phyloP scores from a whole-genome alignment of 2,797 vertebrate species.

The Psittacula derbiana region DNA sequence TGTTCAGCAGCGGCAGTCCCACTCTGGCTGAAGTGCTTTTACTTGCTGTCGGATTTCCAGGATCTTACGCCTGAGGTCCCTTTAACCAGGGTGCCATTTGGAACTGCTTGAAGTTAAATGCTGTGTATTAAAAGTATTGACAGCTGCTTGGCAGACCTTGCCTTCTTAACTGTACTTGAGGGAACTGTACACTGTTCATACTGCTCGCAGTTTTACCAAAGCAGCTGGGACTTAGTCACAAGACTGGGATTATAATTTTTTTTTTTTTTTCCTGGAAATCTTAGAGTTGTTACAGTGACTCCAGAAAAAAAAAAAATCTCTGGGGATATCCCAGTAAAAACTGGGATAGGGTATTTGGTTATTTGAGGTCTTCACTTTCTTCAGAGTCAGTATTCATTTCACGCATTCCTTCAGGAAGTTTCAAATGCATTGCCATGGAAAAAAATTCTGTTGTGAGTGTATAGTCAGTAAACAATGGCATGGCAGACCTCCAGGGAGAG shows the following conservation, averaged over 20 bases:
- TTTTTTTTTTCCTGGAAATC: background rate
- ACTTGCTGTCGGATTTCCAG: background rate
- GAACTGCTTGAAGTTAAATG: background rate
- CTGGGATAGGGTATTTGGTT: background rate
- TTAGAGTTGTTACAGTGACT: background rate
- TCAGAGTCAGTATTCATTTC: background rate
- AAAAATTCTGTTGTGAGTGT: accelerated
- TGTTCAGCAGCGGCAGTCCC: background rate
- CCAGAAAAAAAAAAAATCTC: background rate
- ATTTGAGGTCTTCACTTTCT: background rate
- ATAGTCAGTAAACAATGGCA: accelerated
- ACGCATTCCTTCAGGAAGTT: background rate
- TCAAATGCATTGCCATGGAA: background rate
- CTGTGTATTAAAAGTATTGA: background rate
- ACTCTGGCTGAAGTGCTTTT: background rate
- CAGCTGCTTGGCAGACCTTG: background rate
- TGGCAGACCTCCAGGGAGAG: background rate
- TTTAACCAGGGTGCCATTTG: background rate
- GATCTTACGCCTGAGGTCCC: background rate
- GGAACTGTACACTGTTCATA: background rate
- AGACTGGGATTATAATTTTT: too few species aligned
- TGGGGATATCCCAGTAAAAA: background rate
- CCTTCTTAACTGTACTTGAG: background rate
- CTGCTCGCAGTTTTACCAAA: background rate
- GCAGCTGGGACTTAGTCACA: background rate